Evolutionary conservation across 1,140 invertebrate genomes (phyloP).

Genomic region (Aporrectodea caliginosa): DNA sequence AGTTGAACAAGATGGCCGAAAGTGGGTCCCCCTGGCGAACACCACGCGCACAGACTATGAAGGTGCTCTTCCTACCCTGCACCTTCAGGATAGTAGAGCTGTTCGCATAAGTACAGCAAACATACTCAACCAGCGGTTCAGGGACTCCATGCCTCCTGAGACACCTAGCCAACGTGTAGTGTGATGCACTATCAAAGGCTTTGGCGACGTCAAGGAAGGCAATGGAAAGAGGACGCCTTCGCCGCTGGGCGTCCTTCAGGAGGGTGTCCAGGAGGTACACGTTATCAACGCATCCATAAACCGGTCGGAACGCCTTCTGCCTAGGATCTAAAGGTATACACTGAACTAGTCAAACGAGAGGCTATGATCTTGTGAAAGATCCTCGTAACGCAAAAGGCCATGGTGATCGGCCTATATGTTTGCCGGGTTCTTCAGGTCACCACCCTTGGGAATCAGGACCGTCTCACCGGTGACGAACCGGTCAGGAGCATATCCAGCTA

Average conservation of each 20-base stretch:
- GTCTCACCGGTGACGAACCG: not conserved
- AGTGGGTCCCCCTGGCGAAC: slow-evolving; percentile 9
- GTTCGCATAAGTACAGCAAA: too few relatives aligned
- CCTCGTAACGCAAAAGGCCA: slow-evolving; percentile 60
- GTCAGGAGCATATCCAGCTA: not conserved
- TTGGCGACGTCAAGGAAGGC: not conserved
- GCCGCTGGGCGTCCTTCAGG: not conserved
- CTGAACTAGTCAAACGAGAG: not conserved
- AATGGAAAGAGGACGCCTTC: not conserved
- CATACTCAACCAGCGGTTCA: not conserved
- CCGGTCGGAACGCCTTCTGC: too few relatives aligned
- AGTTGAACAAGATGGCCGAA: not conserved
- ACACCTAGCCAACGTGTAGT: not conserved
- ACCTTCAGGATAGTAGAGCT: not conserved
- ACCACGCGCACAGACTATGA: not conserved
- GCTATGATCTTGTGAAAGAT: too few relatives aligned
- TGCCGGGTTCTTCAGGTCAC: not conserved
- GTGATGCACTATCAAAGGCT: slow-evolving; percentile 2
- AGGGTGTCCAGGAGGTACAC: not conserved
- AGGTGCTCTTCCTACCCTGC: not conserved
- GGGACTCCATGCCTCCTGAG: not conserved
- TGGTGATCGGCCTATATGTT: not conserved
- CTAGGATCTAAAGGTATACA: not conserved
- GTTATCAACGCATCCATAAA: too few relatives aligned
- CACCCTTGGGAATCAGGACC: too few relatives aligned